Percentiles rank a stretch among this genome's conserved stretches.
These are phyloP conservation scores for Hormiphora californensis DNA, from an alignment of 37 sponge, comb jelly and placozoan genomes.

Conservation along the genomic window DNA sequence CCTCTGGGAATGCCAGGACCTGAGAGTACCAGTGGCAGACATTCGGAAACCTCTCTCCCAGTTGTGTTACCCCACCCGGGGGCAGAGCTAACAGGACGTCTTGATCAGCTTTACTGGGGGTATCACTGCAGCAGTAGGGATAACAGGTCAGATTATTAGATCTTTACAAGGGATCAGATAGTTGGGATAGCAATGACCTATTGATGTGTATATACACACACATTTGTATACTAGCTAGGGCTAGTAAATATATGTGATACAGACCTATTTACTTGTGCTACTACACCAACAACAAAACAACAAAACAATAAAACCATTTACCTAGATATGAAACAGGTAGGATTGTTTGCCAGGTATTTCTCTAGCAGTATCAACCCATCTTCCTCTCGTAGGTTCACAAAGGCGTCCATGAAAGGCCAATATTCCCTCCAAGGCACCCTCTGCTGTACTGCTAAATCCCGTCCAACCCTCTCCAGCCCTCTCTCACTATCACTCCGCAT, in stretches of 20 bases:
- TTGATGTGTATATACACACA: no score
- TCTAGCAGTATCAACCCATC: slow-evolving; percentile 72
- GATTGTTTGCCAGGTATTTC: slow-evolving; percentile 54
- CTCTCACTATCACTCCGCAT: slow-evolving; percentile 75
- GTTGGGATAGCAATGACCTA: no score
- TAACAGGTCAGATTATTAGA: no score
- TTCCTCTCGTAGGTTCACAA: slow-evolving; percentile 60
- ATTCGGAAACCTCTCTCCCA: background rate
- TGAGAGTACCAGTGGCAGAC: background rate
- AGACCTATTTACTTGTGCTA: no score
- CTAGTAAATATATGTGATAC: no score
- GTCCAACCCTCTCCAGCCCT: slow-evolving; percentile 85
- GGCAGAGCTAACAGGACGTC: slow-evolving; percentile 5
- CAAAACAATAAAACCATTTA: background rate
- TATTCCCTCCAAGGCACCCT: slow-evolving; percentile 76
- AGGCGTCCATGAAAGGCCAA: slow-evolving; percentile 77
- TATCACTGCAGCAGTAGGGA: background rate
- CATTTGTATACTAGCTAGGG: no score
- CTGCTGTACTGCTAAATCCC: slow-evolving; percentile 63
- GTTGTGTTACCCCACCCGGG: background rate
- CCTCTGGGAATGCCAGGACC: slow-evolving; percentile 13
- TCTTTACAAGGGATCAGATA: no score
- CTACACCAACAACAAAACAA: no score
- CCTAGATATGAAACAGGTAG: background rate
- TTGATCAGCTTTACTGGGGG: slow-evolving; percentile 20